Evolutionary conservation across 2,888 invertebrate genomes (phyloP).

Genomic region (Drosophila mulleri): DNA sequence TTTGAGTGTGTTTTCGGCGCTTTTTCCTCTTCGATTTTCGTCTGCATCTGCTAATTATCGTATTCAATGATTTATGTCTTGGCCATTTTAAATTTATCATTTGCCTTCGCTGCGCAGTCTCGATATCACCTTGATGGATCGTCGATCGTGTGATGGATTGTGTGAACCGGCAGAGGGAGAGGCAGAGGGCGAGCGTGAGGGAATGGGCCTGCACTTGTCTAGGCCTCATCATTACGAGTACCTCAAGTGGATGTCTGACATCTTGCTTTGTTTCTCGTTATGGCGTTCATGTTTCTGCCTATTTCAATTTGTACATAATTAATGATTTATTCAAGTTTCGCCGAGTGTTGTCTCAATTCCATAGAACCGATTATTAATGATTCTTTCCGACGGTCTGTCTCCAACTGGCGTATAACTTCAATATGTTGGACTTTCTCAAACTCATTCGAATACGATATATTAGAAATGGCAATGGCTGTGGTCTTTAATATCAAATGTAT

Average conservation of each 20-base stretch:
- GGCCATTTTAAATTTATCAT: slow-evolving; percentile 63
- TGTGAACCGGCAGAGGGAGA: slow-evolving; percentile 58
- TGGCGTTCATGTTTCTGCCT: slow-evolving; percentile 42
- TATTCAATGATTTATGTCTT: slow-evolving; percentile 71
- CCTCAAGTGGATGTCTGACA: slow-evolving; percentile 74
- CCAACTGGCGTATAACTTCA: slow-evolving; percentile 29
- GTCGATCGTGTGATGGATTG: slow-evolving; percentile 77
- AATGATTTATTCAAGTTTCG: slow-evolving; percentile 71
- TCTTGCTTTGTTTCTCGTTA: slow-evolving; percentile 67
- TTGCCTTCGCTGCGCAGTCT: slow-evolving; percentile 43
- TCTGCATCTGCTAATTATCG: slow-evolving; percentile 70
- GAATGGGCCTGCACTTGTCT: slow-evolving; percentile 60
- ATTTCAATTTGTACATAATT: slow-evolving; percentile 68
- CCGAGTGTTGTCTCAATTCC: slow-evolving; percentile 73
- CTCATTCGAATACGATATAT: not conserved
- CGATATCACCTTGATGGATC: slow-evolving; percentile 75
- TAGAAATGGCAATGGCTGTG: slow-evolving; percentile 22
- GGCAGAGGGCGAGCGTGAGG: not conserved
- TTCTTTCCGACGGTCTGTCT: slow-evolving; percentile 30
- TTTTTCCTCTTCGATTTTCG: slow-evolving; percentile 50
- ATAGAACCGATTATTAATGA: slow-evolving; percentile 69
- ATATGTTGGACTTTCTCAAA: slow-evolving; percentile 6
- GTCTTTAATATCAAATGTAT: not conserved
- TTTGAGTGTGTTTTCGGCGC: slow-evolving; percentile 40
- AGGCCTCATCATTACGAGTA: slow-evolving; percentile 52